Base-by-base conservation (phyloP, 92 coral and sea anemone genomes). In the Bergia sp. region DNA sequence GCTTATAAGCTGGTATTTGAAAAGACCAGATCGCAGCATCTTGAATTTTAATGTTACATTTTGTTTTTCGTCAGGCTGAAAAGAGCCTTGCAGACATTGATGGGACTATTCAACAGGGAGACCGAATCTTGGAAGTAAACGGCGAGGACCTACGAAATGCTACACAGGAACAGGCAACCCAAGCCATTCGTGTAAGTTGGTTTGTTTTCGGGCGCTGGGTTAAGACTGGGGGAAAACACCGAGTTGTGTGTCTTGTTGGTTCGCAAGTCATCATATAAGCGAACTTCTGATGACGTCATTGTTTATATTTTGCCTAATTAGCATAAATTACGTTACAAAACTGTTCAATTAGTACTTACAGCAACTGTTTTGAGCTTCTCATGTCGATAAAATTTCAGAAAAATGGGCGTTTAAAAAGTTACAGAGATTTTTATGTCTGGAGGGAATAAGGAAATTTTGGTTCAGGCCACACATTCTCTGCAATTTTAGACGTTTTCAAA, bases 91-190 rank as follows among this genome's bases (percentile, higher is more conserved):
- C 95, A 21, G 94, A 87, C 82, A 77, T 65, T 15, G 97, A 94
- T 29, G 97, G 94, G 0, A 89, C 93, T 2, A 91, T 93, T 49
- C 89, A 91, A 47, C 97, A 94, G 37, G 97, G 97, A 73, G 97
- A 94, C 85, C 85, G 85, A 38, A 86, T 94, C 37, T 86, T 94
- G 76, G 95, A 94, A 50, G 94, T 94, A 45, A 94, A 94, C 78
- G 94, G 92, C 41, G 87, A 87, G 40, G 88, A 84, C 41, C 79
- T 94, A 37, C 88, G 92, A 77, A 87, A 81, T 50, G 91, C 93
- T 1, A 92, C 95, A 21, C 97, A 94, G 76, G 95, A 94, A 45
- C 95, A 94, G 7, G 97, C 97, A 21, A 82, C 89, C 49, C 94
- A 90, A 77, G 79, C 74, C 4, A 55, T 94, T 16, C 86, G 91